Evolutionary conservation across 2,797 vertebrate genomes (phyloP).

Genomic region (Centroberyx gerrardi): DNA sequence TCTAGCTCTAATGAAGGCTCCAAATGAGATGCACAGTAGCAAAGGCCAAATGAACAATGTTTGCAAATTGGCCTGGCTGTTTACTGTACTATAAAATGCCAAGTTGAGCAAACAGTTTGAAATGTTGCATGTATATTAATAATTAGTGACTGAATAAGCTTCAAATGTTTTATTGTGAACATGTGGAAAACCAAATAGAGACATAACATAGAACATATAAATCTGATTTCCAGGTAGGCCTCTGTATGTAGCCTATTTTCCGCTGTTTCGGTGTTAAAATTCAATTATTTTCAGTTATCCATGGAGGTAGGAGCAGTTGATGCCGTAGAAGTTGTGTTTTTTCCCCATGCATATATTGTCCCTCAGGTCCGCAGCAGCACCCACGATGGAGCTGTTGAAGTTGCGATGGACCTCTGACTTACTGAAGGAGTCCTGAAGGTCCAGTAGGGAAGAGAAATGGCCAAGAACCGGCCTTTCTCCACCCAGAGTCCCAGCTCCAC

Average conservation of each 20-base stretch:
- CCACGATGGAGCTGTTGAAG: constrained; percentile 74
- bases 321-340: constrained; percentile 85
- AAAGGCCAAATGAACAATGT: constrained; percentile 35
- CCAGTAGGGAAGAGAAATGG: constrained; percentile 59
- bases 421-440: constrained; percentile 86
- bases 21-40: constrained; percentile 33
- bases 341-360: constrained; percentile 80
- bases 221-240: neutral
- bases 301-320: constrained; percentile 86
- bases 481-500: constrained; percentile 30
- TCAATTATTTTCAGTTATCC: constrained; percentile 61
- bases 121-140: neutral
- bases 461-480: constrained; percentile 37
- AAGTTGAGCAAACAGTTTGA: neutral
- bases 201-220: no score
- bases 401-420: constrained; percentile 77
- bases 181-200: neutral
- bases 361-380: constrained; percentile 81
- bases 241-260: neutral
- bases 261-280: neutral
- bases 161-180: neutral
- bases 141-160: neutral
- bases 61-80: neutral
- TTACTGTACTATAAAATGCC: neutral
- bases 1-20: constrained; percentile 25